A percentile compares a stretch with the other conserved stretches of the same genome.
Conservation (phyloP, 2,888 invertebrate genomes). For the Ennomos fuscantarius region DNA sequence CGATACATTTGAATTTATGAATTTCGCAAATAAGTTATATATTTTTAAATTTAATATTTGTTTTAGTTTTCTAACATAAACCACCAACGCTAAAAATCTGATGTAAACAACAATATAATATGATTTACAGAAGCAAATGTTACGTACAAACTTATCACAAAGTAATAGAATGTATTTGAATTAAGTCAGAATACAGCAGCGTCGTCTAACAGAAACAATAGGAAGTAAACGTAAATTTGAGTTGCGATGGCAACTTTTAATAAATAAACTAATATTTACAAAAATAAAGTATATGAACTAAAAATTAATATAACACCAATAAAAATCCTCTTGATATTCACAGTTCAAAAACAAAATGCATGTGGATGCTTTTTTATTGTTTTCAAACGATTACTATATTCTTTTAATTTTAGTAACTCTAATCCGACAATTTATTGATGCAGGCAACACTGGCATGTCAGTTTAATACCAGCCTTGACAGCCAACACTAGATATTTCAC, state of each 20-base stretch:
- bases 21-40: too few relatives aligned
- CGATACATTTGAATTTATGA: background rate
- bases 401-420: conserved; percentile 20
- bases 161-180: background rate
- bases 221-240: conserved; percentile 21
- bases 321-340: conserved; percentile 27
- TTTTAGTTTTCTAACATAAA: too few relatives aligned
- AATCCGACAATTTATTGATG: conserved; percentile 15
- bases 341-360: conserved; percentile 10
- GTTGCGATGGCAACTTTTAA: conserved; percentile 35
- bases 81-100: too few relatives aligned
- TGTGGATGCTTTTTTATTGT: conserved; percentile 17
- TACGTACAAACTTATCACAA: background rate
- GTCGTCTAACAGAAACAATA: background rate
- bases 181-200: background rate
- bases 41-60: too few relatives aligned
- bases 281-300: conserved; percentile 39
- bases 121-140: too few relatives aligned
- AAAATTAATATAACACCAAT: conserved; percentile 35
- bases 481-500: conserved; percentile 8
- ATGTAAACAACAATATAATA: too few relatives aligned
- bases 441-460: conserved; percentile 20
- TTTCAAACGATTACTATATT: conserved; percentile 23
- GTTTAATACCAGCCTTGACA: background rate
- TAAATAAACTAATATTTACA: conserved; percentile 42